Base-by-base conservation (phyloP, 2,113 vertebrate genomes). In the Podarcis cretensis region DNA sequence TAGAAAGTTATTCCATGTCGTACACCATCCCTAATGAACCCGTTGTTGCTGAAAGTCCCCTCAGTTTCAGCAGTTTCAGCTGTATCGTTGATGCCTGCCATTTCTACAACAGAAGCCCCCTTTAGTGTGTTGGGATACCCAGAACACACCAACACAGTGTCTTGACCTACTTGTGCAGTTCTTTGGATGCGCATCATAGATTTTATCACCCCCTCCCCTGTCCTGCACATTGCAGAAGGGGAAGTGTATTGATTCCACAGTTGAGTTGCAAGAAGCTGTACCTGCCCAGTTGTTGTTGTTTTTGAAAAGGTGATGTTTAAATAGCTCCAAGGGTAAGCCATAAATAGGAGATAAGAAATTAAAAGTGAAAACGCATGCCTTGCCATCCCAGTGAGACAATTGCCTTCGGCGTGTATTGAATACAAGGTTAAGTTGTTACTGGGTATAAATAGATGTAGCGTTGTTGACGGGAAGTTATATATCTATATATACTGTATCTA, bases 391-490 rank as follows among this genome's bases (percentile, higher is more conserved):
- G 79, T 85, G 86, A 87, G 78, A 71, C 0, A 86, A 37, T 37
- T 89, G 92, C 89, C 86, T 48, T 66, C n/a, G 68, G 40, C 0
- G 0, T 86, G n/a, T 89, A 21, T 32, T 79, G 66, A 81, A 89
- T 76, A 48, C 6, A 30, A n/a, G 48, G 74, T 88, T 81, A 84
- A 63, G 77, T 57, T 95, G 81, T 74, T 16, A 18, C 27, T 84
- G 87, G 89, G 68, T 90, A 89, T 4, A 84, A 91, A 88, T 54
- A 27, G 21, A 20, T 89, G 80, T 89, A 89, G 32, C 71, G 57
- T 78, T 89, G 94, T 86, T 85, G 32, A 2, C 63, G 87, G 82
- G 54, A 91, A 90, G 75, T 71, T 89, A 82, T 86, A 87, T 18
- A 84, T 89, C 21, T 18, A n/a, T 88, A 81, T 90, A 43, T 43